Base-by-base conservation (phyloP, 1,140 invertebrate genomes). In the Drusus annulatus region DNA sequence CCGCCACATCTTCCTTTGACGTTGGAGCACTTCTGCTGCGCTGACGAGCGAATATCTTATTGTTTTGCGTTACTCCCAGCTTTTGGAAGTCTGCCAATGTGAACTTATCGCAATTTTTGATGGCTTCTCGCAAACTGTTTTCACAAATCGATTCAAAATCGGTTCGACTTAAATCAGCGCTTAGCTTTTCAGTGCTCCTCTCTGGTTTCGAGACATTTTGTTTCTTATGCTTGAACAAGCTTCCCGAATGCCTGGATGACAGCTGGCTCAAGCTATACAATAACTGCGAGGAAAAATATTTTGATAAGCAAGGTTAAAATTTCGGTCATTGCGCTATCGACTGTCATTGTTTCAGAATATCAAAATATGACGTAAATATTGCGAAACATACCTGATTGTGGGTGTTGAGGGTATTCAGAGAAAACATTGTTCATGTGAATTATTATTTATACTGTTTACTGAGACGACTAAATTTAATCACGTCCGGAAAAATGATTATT, bases 401-500 rank as follows among this genome's bases (percentile, higher is more conserved):
- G 62, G 86, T 88, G 84, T 89, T 90, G 84, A 89, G 84, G 84
- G 88, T 88, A 85, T 90, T 89, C 88, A 90, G 81, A 88, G 89
- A 89, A 86, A 90, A 89, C 89, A 90, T 90, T 86, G 87, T 90
- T 88, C 89, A 89, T 90, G 54, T 17, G 76, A 69, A 58, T 28
- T 65, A 19, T 28, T 78, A 68, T 78, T 78, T 78, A 69, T 10
- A n/a, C 25, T 28, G 54, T 74, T 56, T 58, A 74, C 23, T 56
- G 52, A 56, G 51, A 74, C 52, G 71, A 17, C 54, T 23, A 56
- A 74, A 56, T 74, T 74, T 51, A 51, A 31, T 56, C 21, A 74
- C 50, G 71, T 56, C 31, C 54, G 15, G 50, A 10, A 52, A 74
- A 74, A 54, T 56, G 21, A 23, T 56, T 58, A 56, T 56, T 58